Evolutionary conservation across 2,797 vertebrate species (phyloP).

Genomic region (Erethizon dorsatum): DNA sequence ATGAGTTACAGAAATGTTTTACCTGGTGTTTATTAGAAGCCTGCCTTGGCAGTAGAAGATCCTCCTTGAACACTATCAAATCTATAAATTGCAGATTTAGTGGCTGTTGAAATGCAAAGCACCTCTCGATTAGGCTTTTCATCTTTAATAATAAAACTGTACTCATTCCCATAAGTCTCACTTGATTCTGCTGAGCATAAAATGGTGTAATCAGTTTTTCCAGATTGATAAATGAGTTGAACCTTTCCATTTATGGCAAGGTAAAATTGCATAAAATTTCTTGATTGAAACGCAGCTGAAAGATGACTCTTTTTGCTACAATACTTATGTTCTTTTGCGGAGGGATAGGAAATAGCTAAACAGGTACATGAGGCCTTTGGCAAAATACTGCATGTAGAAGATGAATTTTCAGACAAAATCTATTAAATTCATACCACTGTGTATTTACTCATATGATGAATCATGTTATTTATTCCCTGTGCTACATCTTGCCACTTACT

Average conservation of each 20-base stretch:
- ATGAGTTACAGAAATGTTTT: background rate
- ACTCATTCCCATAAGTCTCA: constrained; percentile 55
- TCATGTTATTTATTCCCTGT: background rate
- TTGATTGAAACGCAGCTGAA: constrained; percentile 68
- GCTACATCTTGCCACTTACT: background rate
- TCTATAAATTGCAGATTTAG: constrained; percentile 66
- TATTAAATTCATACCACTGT: background rate
- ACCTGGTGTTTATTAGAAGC: background rate
- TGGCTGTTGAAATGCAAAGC: constrained; percentile 67
- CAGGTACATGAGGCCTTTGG: background rate
- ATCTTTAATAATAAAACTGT: constrained; percentile 72
- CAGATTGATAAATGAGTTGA: constrained; percentile 55
- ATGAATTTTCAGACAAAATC: constrained; percentile 47
- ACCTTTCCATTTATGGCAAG: constrained; percentile 36
- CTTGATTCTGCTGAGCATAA: constrained; percentile 72
- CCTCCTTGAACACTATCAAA: constrained; percentile 20
- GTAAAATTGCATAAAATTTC: constrained; percentile 59
- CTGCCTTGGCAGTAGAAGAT: background rate
- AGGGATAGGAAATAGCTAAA: background rate
- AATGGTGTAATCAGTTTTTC: constrained; percentile 64
- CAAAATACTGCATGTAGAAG: constrained; percentile 5
- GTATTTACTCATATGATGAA: background rate
- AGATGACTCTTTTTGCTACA: constrained; percentile 47
- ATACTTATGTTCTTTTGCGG: constrained; percentile 1
- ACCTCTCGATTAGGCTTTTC: constrained; percentile 61